These are phyloP conservation scores for Zoanthus gigantus DNA, from an alignment of 92 coral and sea anemone species.

Conservation along the genomic window DNA sequence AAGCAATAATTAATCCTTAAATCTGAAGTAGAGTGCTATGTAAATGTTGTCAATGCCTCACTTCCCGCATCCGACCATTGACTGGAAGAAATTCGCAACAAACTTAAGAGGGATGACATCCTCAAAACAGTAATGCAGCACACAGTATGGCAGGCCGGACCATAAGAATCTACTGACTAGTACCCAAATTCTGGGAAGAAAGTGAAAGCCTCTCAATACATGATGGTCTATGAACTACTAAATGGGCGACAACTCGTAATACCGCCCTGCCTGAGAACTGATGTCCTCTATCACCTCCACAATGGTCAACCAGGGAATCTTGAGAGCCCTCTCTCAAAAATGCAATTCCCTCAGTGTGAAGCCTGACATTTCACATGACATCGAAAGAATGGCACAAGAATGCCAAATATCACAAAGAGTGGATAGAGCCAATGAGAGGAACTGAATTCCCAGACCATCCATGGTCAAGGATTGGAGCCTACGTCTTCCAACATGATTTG, in stretches of 20 bases:
- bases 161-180: background rate
- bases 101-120: slow-evolving; percentile 45
- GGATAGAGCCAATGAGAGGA: no score
- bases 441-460: no score
- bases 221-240: background rate
- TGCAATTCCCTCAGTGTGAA: no score
- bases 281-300: slow-evolving; percentile 16
- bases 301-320: slow-evolving; percentile 25
- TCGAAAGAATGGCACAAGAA: no score
- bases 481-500: no score
- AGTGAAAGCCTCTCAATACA: background rate
- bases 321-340: no score
- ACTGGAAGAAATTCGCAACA: slow-evolving; percentile 44
- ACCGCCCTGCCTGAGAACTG: slow-evolving; percentile 24
- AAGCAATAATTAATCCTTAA: slow-evolving; percentile 14
- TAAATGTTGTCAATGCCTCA: slow-evolving; percentile 37
- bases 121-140: slow-evolving; percentile 20
- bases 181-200: background rate
- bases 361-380: no score
- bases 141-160: background rate
- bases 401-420: no score
- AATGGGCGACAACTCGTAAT: slow-evolving; percentile 32
- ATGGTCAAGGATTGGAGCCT: no score
- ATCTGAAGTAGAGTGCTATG: slow-evolving; percentile 57
- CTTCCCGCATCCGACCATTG: slow-evolving; percentile 3